Evolutionary conservation across 2,888 invertebrate genomes (phyloP), one percentile per base, ranked within the genome.

Genomic region (Tortrix viridana): DNA sequence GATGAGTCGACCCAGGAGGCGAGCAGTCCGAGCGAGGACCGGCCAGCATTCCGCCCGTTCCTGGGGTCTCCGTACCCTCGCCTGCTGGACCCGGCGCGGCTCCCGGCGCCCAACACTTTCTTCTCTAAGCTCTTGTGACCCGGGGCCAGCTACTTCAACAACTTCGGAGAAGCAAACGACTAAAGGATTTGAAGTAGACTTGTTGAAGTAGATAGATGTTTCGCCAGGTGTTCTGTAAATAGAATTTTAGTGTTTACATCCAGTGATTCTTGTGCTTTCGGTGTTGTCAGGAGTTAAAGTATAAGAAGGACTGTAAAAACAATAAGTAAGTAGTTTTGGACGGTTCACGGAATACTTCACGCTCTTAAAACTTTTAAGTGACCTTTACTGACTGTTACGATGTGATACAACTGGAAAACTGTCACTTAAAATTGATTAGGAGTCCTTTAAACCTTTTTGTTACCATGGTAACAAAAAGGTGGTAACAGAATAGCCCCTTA

Each of bases 111-210:
- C 0, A 86, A 83, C 60, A 81, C 83, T 5, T 92, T 91, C 71
- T 91, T 91, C 66, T 90, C 91, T 0, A 92, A 92, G 69, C 76
- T 92, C 0, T 91, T 92, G 91, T 92, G 92, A 92, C 92, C 91
- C 74, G 80, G 78, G 69, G 76, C 75, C 38, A 67, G 74, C 2
- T 89, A 85, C 66, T 88, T 88, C 69, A 85, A 81, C 65, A 75
- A 72, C 60, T 86, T 81, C 62, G 81, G 81, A 38, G 86, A 86
- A 60, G 70, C 69, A 46, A 86, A 82, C 69, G 82, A 88, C 74
- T 85, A 77, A 84, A 73, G 22, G 22, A 47, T 19, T 78, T 84
- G 84, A 79, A 60, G 4, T 26, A 19, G 37, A 32, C 32, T 12
- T 53, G 16, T 55, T 65, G 85, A 80, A 84, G 81, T 88, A 83